These are phyloP conservation scores for Peromyscus attwateri DNA, from an alignment of 2,797 vertebrate genomes.

Conservation along the genomic window DNA sequence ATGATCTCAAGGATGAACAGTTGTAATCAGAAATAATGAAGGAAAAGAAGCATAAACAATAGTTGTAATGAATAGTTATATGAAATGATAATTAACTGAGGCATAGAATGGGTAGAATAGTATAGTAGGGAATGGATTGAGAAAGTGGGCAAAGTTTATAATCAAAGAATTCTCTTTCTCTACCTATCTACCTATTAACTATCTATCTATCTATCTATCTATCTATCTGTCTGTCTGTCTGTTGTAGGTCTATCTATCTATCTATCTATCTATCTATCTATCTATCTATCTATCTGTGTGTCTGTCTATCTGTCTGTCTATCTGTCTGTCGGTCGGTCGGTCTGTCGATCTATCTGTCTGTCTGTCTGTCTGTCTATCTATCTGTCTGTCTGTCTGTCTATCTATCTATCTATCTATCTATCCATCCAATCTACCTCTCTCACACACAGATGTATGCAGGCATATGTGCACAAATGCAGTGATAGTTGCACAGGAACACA, in stretches of 20 bases:
- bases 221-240: too few species aligned
- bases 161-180: neutral
- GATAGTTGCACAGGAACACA: neutral
- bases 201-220: neutral
- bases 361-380: too few species aligned
- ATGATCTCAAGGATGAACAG: neutral
- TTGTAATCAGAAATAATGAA: neutral
- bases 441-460: neutral
- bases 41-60: neutral
- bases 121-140: neutral
- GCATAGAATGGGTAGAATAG: accelerated
- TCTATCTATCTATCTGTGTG: too few species aligned
- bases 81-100: neutral
- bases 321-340: too few species aligned
- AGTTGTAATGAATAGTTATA: neutral
- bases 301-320: too few species aligned
- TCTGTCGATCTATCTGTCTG: too few species aligned
- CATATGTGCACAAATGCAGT: neutral
- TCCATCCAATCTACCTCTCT: too few species aligned
- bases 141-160: neutral
- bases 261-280: too few species aligned
- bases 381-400: too few species aligned
- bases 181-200: too few species aligned
- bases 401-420: too few species aligned
- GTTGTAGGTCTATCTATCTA: too few species aligned